Conservation (phyloP, 2,113 vertebrate species). For the Saguinus midas region DNA sequence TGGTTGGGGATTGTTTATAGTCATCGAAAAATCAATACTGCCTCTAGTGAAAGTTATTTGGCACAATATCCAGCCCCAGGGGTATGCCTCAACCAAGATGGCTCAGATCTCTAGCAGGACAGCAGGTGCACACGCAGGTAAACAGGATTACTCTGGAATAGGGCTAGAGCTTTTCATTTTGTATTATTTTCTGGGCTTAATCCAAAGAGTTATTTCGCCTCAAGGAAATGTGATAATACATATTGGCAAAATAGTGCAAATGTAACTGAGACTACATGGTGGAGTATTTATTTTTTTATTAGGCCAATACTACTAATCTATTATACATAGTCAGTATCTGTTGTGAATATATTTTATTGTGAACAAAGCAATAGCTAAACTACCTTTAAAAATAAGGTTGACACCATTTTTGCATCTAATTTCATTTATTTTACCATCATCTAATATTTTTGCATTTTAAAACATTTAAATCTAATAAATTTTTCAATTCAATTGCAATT, state of each 20-base stretch:
- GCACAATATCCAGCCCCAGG: background rate
- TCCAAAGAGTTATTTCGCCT: constrained; percentile 36
- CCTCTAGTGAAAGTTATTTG: constrained; percentile 27
- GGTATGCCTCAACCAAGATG: background rate
- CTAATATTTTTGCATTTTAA: background rate
- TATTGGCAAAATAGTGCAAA: constrained; percentile 47
- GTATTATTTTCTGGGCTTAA: constrained; percentile 57
- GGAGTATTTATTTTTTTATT: constrained; percentile 61
- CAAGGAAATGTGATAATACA: background rate
- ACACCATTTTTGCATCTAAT: background rate
- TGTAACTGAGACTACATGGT: constrained; percentile 45
- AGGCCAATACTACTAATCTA: constrained; percentile 29
- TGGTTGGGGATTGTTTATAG: background rate
- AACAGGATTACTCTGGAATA: constrained; percentile 25
- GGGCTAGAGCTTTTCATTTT: constrained; percentile 35
- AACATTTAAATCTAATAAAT: constrained; percentile 25
- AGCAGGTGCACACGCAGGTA: constrained; percentile 15
- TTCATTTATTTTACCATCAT: constrained; percentile 19
- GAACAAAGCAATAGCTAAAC: constrained; percentile 11
- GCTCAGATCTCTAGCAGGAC: background rate
- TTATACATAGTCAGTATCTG: background rate
- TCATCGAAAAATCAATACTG: background rate
- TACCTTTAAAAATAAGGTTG: background rate
- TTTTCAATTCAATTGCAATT: constrained; percentile 16
- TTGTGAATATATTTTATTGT: constrained; percentile 24